Evolutionary conservation across 2,888 invertebrate genomes (phyloP), one percentile per base, ranked within the genome.

Genomic region (Cantharis lateralis): DNA sequence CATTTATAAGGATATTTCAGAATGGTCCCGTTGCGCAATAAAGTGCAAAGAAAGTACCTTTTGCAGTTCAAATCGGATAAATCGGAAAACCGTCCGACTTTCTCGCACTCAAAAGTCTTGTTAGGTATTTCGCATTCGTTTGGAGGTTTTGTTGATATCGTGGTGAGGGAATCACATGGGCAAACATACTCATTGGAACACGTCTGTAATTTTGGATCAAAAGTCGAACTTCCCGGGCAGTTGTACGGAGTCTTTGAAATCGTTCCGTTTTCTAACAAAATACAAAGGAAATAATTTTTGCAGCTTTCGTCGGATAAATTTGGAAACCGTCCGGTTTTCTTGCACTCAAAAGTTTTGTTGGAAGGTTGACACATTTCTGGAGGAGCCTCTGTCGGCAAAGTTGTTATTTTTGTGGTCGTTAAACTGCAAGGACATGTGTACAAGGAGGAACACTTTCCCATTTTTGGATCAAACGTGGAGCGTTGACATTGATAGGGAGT

Each of bases 71-170:
- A 82, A 70, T 89, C 89, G 1, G 83, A 64, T 1, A 85, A 80
- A 79, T 90, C 84, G 0, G 89, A 86, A 61, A 86, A 89, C 81
- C 89, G 86, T 1, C 90, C 90, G 13, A 24, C 4, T 48, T 48
- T 48, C 82, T 16, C 64, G n/a, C 64, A 66, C 70, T 89, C 89
- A 24, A 24, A 24, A 4, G 24, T 24, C 9, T 24, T 9, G 16
- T 66, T 24, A 10, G 18, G 3, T 18, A 24, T 62, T 64, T 18
- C 5, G 10, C 4, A 11, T 16, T 13, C 20, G 64, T 16, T 18
- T 16, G 64, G 20, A 5, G 16, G 13, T 13, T 18, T 64, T 5
- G 16, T 64, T 4, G 18, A 64, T 13, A 48, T 20, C 0, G 76
- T 73, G 16, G 66, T 77, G 32, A 10, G 3, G 3, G 32, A 7